A percentile compares a stretch with the other conserved stretches of the same genome.
Evolutionary conservation across 2,888 invertebrate genomes (phyloP).

Genomic region (Bibio marci): DNA sequence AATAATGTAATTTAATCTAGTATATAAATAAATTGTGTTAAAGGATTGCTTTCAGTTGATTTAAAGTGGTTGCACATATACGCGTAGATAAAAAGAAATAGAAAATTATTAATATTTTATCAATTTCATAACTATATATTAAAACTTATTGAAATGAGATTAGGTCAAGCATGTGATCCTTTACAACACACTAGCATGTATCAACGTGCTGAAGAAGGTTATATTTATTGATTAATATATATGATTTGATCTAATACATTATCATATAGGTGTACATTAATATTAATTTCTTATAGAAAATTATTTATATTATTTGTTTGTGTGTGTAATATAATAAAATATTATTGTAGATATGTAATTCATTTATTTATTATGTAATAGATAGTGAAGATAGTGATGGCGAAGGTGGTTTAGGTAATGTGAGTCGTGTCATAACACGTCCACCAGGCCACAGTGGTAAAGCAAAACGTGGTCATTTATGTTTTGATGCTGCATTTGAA

Average conservation of each 20-base stretch:
- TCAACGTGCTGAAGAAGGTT: conserved; percentile 37
- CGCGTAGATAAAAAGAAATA: too few relatives aligned
- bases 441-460: conserved; percentile 88
- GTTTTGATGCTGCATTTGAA: conserved; percentile 95
- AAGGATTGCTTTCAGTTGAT: too few relatives aligned
- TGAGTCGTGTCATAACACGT: conserved; percentile 71
- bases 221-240: neutral
- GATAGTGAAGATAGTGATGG: conserved; percentile 86
- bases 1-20: too few relatives aligned
- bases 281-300: too few relatives aligned
- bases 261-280: neutral
- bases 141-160: conserved; percentile 19
- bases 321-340: too few relatives aligned
- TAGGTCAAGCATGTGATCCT: conserved; percentile 22
- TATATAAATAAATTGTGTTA: too few relatives aligned
- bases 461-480: conserved; percentile 87
- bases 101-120: too few relatives aligned
- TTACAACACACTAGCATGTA: conserved; percentile 49
- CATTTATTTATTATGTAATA: conserved; percentile 21
- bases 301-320: too few relatives aligned
- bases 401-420: conserved; percentile 86
- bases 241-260: neutral
- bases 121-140: too few relatives aligned
- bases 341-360: too few relatives aligned
- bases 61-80: too few relatives aligned